These are phyloP conservation scores for Laticauda colubrina DNA, from an alignment of 2,113 vertebrate species.

Conservation along the genomic window DNA sequence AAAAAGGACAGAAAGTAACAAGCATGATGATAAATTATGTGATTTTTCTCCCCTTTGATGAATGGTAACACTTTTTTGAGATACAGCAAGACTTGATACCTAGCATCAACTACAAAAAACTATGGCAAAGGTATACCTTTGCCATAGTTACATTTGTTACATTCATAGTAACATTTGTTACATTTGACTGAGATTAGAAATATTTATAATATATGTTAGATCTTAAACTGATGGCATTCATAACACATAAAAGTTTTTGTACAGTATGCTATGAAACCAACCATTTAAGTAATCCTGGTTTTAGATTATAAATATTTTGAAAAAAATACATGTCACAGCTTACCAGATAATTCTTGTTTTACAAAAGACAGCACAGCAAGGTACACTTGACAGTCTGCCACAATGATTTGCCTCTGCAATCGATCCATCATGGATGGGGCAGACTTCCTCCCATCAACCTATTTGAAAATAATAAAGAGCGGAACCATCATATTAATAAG, in stretches of 20 bases:
- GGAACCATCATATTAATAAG: background rate
- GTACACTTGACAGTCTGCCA: conserved; percentile 97
- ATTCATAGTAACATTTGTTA: background rate
- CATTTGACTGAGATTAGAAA: background rate
- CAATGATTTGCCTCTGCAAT: conserved; percentile 95
- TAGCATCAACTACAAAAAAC: background rate
- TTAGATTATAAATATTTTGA: background rate
- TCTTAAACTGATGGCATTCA: background rate
- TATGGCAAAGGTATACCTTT: background rate
- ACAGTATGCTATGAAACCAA: background rate
- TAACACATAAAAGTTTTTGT: background rate
- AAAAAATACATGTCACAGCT: conserved; percentile 14
- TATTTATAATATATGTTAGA: background rate
- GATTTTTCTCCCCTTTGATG: background rate
- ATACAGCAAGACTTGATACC: background rate
- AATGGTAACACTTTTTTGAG: background rate
- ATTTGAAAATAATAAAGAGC: conserved; percentile 37
- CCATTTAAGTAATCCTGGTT: background rate
- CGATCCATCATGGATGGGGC: conserved; percentile 84
- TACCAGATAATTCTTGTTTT: conserved; percentile 96
- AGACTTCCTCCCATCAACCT: conserved; percentile 90
- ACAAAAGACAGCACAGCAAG: conserved; percentile 95
- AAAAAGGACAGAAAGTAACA: background rate
- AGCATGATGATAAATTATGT: background rate
- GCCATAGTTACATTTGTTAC: background rate